phyloP scores from a whole-genome alignment of 2,797 vertebrate genomes.

The Aldrovandia affinis region DNA sequence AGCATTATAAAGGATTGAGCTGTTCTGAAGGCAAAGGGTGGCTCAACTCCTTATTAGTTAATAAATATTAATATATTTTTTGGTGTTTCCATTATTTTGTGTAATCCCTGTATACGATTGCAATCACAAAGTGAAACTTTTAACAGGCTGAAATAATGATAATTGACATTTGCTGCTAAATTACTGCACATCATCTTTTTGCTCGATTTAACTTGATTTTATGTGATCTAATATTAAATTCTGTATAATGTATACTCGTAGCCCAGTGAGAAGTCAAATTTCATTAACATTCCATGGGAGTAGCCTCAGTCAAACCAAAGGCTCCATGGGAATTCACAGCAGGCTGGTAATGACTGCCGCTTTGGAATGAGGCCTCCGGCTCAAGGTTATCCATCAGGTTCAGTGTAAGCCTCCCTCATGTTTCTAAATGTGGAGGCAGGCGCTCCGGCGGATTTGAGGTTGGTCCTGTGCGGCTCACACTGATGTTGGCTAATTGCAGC shows the following conservation, averaged over 20 bases:
- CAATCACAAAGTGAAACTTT: neutral
- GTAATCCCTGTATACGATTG: neutral
- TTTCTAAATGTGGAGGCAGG: neutral
- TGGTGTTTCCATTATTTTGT: too few species aligned
- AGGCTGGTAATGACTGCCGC: neutral
- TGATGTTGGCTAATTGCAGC: neutral
- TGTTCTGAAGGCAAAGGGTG: too few species aligned
- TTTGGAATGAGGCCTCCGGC: neutral
- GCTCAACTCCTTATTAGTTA: too few species aligned
- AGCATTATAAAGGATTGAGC: too few species aligned
- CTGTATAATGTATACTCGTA: too few species aligned
- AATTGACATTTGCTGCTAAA: neutral
- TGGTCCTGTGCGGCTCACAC: neutral
- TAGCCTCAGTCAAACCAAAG: neutral
- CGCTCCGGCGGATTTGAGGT: neutral
- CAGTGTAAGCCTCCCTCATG: constrained; percentile 12
- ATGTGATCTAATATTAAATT: neutral
- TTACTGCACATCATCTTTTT: neutral
- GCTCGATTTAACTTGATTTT: neutral
- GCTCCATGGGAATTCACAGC: constrained; percentile 21
- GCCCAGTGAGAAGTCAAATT: too few species aligned
- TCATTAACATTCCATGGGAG: constrained; percentile 21
- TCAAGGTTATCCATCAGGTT: constrained; percentile 21
- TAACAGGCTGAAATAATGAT: neutral
- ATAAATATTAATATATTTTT: too few species aligned